These are phyloP conservation scores for Oncorhynchus kisutch DNA, from an alignment of 2,113 vertebrate genomes.

Conservation along the genomic window DNA sequence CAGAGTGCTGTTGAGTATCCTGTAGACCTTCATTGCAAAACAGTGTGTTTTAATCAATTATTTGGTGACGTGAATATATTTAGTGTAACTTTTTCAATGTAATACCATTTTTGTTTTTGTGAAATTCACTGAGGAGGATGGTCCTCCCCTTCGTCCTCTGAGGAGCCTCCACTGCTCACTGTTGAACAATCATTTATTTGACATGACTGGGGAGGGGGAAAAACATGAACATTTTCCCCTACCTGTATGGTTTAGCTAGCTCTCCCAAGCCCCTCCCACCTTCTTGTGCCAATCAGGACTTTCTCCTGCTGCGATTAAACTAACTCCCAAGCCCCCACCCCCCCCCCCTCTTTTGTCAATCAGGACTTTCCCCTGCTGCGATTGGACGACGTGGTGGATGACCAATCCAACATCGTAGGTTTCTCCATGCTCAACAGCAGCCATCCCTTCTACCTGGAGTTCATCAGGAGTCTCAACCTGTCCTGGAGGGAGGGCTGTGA, in stretches of 20 bases:
- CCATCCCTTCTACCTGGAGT: constrained; percentile 88
- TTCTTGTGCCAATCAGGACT: background rate
- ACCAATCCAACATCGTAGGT: constrained; percentile 84
- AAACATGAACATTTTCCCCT: background rate
- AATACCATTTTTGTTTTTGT: no score
- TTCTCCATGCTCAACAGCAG: constrained; percentile 89
- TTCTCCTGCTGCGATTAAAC: background rate
- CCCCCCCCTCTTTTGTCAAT: background rate
- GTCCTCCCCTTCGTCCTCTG: no score
- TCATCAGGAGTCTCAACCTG: constrained; percentile 86
- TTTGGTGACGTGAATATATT: no score
- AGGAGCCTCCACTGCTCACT: no score
- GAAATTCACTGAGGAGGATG: no score
- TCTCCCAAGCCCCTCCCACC: background rate
- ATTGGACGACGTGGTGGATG: constrained; percentile 80
- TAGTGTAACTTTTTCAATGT: no score
- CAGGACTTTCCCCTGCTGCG: constrained; percentile 87
- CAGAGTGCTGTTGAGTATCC: no score
- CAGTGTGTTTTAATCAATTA: no score
- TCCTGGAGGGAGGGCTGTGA: constrained; percentile 89
- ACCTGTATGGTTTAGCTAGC: background rate
- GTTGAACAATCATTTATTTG: no score
- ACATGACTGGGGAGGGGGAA: no score
- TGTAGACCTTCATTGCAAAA: no score
- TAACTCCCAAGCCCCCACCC: background rate